These are phyloP conservation scores for Macaca mulatta DNA, from an alignment of 2,113 vertebrate species.

Conservation along the genomic window DNA sequence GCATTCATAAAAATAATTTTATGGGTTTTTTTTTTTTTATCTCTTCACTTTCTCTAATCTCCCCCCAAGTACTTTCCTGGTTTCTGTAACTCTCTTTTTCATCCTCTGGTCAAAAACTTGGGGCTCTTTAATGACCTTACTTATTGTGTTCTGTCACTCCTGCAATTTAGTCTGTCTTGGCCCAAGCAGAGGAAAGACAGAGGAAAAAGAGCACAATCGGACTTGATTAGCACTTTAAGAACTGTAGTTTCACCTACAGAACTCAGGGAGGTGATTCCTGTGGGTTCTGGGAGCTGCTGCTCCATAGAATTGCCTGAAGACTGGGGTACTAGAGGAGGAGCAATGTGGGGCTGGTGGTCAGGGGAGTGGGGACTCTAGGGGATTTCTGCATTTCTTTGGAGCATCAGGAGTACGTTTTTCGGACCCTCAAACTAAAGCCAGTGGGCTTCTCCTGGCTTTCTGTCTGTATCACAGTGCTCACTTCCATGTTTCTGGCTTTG, in stretches of 20 bases:
- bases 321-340: not conserved
- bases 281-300: not conserved
- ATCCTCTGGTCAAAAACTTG: not conserved
- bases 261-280: not conserved
- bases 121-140: not conserved
- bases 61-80: not conserved
- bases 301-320: not conserved
- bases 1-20: not conserved
- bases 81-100: not conserved
- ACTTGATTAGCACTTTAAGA: not conserved
- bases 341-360: not conserved
- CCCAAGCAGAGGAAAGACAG: not conserved
- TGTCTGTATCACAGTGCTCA: not conserved
- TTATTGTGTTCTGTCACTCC: not conserved
- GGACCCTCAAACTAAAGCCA: not conserved
- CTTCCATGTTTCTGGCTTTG: not conserved
- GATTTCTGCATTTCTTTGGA: not conserved
- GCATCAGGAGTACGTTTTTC: not conserved
- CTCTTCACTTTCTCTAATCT: not conserved
- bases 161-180: not conserved
- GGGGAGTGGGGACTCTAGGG: too few relatives aligned
- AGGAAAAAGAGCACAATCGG: too few relatives aligned
- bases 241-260: not conserved
- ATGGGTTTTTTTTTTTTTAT: not conserved
- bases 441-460: not conserved